Conservation (phyloP, 2,113 vertebrate genomes). For the Raja brachyura region DNA sequence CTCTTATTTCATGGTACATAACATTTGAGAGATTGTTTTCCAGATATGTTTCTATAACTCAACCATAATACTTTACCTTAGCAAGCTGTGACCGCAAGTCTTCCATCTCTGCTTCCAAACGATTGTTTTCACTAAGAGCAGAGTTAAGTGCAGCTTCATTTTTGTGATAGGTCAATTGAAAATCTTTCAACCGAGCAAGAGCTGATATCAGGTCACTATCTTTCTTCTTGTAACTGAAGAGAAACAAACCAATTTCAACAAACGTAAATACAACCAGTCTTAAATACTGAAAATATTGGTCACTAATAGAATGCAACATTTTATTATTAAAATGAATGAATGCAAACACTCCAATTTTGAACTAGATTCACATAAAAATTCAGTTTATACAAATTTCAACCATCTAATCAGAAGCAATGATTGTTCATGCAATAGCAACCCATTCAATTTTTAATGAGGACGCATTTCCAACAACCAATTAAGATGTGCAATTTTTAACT, state of each 20-base stretch:
- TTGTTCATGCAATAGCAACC: too few relatives aligned
- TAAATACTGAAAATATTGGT: too few relatives aligned
- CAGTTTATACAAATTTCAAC: background rate
- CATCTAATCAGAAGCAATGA: background rate
- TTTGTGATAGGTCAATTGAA: constrained; percentile 77
- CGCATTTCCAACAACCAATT: too few relatives aligned
- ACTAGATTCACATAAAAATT: background rate
- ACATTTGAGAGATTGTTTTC: background rate
- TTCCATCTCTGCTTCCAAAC: constrained; percentile 66
- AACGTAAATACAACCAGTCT: too few relatives aligned
- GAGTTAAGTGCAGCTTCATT: constrained; percentile 75
- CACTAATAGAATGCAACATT: too few relatives aligned
- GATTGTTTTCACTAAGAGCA: constrained; percentile 69
- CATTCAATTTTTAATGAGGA: too few relatives aligned
- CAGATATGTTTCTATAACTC: background rate
- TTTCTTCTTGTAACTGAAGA: constrained; percentile 79
- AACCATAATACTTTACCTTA: constrained; percentile 60
- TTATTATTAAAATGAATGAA: too few relatives aligned
- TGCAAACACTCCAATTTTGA: too few relatives aligned
- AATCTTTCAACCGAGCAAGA: constrained; percentile 68
- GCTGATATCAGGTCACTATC: constrained; percentile 72
- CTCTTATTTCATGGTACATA: background rate
- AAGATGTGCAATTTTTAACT: too few relatives aligned
- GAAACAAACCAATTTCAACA: background rate
- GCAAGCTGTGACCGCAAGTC: constrained; percentile 75